A percentile compares a stretch with the other conserved stretches of the same genome.
Conservation (phyloP, 2,797 vertebrate genomes). For the Galagoides demidoff region DNA sequence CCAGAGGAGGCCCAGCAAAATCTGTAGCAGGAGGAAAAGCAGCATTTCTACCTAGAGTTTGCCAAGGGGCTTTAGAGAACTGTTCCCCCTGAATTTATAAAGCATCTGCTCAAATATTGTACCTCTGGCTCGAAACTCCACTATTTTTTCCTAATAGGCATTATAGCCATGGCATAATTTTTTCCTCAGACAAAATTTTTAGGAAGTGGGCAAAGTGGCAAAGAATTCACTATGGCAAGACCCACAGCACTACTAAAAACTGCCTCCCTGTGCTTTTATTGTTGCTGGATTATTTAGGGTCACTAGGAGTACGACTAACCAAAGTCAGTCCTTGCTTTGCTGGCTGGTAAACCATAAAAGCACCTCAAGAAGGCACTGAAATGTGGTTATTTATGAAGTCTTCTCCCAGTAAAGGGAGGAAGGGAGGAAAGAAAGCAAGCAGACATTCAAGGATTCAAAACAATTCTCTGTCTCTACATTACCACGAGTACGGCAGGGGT, state of each 20-base stretch:
- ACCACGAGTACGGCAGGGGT: not conserved
- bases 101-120: not conserved
- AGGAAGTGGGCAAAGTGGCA: not conserved
- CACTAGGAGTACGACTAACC: not conserved
- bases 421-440: too few species aligned
- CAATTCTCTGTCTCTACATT: not conserved
- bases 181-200: not conserved
- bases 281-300: not conserved
- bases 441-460: not conserved
- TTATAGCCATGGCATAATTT: not conserved
- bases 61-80: not conserved
- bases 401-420: not conserved
- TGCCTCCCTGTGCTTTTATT: not conserved
- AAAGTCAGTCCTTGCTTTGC: slow-evolving; percentile 57
- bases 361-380: not conserved
- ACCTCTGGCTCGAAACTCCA: too few species aligned
- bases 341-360: slow-evolving; percentile 55
- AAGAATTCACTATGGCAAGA: not conserved
- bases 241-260: not conserved
- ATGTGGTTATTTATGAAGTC: not conserved
- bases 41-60: not conserved
- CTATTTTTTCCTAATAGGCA: not conserved
- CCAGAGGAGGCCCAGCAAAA: not conserved
- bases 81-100: not conserved
- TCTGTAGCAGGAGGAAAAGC: not conserved